A percentile compares a stretch with the other conserved stretches of the same genome.
Conservation (phyloP, 30 jellyfish, hydroid and myxozoan species). For the Pelagia noctiluca region DNA sequence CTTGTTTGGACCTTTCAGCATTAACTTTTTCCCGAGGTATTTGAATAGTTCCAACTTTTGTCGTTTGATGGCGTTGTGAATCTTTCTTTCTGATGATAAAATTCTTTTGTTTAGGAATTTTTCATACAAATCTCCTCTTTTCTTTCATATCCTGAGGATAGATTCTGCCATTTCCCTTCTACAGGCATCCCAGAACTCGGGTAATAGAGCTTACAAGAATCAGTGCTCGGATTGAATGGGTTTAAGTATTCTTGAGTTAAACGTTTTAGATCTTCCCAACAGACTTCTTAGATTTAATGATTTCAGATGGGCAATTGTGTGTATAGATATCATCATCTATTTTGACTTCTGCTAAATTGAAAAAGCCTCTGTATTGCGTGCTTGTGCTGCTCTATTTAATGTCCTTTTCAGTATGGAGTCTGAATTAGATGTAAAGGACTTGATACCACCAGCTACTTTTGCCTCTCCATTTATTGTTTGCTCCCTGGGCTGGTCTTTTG, state of each 20-base stretch:
- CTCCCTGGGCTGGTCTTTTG: conserved; percentile 50
- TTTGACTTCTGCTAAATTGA: conserved; percentile 24
- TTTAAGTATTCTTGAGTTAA: conserved; percentile 11
- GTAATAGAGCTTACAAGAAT: not conserved
- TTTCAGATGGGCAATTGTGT: conserved; percentile 3
- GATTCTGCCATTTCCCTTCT: conserved; percentile 34
- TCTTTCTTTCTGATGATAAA: conserved; percentile 15
- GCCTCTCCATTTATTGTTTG: conserved; percentile 64
- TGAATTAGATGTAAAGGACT: conserved; percentile 33
- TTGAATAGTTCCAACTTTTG: conserved; percentile 32
- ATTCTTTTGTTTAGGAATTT: conserved; percentile 9
- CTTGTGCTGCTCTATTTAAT: conserved; percentile 42
- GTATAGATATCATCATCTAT: not conserved
- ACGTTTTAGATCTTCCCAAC: not conserved
- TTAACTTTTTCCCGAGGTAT: conserved; percentile 8
- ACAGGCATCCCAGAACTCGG: conserved; percentile 51
- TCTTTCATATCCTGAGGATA: conserved; percentile 29
- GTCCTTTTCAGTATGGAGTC: conserved; percentile 32
- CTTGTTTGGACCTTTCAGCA: conserved; percentile 24
- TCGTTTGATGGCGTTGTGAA: conserved; percentile 42
- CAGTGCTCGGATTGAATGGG: conserved; percentile 1
- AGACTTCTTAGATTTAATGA: not conserved
- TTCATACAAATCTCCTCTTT: conserved; percentile 32
- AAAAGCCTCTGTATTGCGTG: conserved; percentile 46
- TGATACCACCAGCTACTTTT: conserved; percentile 51